Evolutionary conservation across 2,888 invertebrate species (phyloP), one percentile per base, ranked within the genome.

Genomic region (Stramonita haemastoma): DNA sequence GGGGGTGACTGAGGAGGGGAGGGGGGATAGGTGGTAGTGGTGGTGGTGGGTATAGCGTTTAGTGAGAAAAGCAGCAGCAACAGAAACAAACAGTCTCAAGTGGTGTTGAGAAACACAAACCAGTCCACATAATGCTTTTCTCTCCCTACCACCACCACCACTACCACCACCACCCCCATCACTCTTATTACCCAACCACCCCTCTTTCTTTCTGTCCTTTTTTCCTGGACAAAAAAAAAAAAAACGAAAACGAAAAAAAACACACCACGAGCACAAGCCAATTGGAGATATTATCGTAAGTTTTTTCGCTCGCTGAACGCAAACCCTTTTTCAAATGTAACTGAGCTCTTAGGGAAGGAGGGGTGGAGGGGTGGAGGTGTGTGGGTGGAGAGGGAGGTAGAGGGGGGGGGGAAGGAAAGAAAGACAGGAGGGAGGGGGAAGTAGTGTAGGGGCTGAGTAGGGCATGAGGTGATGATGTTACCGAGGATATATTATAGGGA

Each of bases 251-350:
- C 6, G n/a, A 79, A 15, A 79, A 19, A 79, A 79, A 15, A 32
- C 8, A 56, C 26, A 6, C 29, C 85, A 56, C 56, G 29, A 29
- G 29, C 60, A 56, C 60, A 56, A 85, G 85, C 46, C 57, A 85
- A 85, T 57, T 29, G 56, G n/a, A 85, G 85, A 85, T 85, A 85
- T 56, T 85, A 85, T 85, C 85, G 85, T 29, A 57, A 57, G 46
- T 85, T 85, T 79, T 85, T 56, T 85, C 85, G 85, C 85, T 57
- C 57, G 22, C 46, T 57, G 85, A 85, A 57, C 85, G 83, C 57
- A 88, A 32, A 26, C 36, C 34, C 73, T 8, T 70, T 70, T 46
- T 70, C 29, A 13, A 85, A 46, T 56, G 57, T 57, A 57, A 85
- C 56, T 29, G 85, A 85, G n/a, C 26, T 85, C 85, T 15, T 60